Conservation (phyloP, 2,888 invertebrate genomes). For the Melanargia galathea region DNA sequence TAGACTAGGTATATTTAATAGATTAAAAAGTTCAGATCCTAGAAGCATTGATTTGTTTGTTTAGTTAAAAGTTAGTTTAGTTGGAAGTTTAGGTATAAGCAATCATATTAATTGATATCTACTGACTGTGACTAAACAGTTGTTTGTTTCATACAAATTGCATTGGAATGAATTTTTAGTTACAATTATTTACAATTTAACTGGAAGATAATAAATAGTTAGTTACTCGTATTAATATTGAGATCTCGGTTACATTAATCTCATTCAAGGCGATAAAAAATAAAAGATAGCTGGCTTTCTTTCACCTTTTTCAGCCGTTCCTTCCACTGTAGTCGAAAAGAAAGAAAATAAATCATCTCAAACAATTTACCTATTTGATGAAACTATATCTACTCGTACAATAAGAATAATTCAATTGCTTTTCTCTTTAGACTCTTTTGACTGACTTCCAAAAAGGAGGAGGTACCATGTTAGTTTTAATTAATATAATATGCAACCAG, state of each 20-base stretch:
- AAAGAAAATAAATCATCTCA: neutral
- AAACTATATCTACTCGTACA: neutral
- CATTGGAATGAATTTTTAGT: slow-evolving; percentile 42
- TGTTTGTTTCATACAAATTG: slow-evolving; percentile 17
- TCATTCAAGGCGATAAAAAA: slow-evolving; percentile 51
- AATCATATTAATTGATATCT: too few species aligned
- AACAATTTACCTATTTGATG: neutral
- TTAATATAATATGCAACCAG: too few species aligned
- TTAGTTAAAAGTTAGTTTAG: too few species aligned
- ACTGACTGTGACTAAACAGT: slow-evolving; percentile 6
- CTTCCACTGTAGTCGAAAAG: slow-evolving; percentile 21
- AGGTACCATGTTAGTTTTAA: too few species aligned
- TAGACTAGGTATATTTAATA: too few species aligned
- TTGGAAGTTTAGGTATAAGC: too few species aligned
- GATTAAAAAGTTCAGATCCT: too few species aligned
- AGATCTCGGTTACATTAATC: slow-evolving; percentile 78
- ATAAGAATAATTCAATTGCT: too few species aligned
- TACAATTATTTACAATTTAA: slow-evolving; percentile 63
- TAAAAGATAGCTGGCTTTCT: slow-evolving; percentile 11
- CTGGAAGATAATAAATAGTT: slow-evolving; percentile 43
- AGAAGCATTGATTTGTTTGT: too few species aligned
- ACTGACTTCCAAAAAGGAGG: too few species aligned
- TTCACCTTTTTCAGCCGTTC: slow-evolving; percentile 4
- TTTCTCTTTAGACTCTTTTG: too few species aligned
- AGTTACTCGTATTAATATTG: slow-evolving; percentile 49